Percentiles rank a stretch among this genome's conserved stretches.
Conservation (phyloP, 2,797 vertebrate species). For the Eulemur albifrons region DNA sequence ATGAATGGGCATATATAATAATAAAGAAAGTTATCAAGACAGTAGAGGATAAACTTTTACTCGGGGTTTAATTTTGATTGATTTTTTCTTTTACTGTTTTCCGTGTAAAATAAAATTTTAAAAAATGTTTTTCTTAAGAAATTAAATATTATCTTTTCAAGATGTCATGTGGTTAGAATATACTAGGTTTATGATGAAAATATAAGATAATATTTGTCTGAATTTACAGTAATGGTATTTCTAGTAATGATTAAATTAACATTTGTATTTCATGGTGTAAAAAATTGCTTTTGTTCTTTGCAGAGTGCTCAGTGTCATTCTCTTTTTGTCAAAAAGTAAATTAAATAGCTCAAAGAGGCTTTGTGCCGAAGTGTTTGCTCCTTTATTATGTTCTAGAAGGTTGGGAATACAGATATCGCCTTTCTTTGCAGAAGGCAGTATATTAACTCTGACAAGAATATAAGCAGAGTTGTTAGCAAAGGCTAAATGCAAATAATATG, state of each 20-base stretch:
- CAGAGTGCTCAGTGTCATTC: slow-evolving; percentile 78
- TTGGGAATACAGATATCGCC: slow-evolving; percentile 79
- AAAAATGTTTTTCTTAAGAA: slow-evolving; percentile 23
- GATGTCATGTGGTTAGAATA: background rate
- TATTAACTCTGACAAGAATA: slow-evolving; percentile 78
- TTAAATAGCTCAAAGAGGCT: slow-evolving; percentile 83
- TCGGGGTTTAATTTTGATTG: slow-evolving; percentile 45
- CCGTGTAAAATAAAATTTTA: background rate
- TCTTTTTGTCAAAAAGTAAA: slow-evolving; percentile 81
- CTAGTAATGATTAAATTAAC: slow-evolving; percentile 72
- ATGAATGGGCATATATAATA: slow-evolving; percentile 2
- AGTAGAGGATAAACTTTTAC: background rate
- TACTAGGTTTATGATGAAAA: slow-evolving; percentile 53
- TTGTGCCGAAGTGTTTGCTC: slow-evolving; percentile 78
- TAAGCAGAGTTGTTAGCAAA: slow-evolving; percentile 77
- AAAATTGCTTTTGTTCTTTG: slow-evolving; percentile 78
- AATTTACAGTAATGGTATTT: slow-evolving; percentile 50
- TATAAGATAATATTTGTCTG: slow-evolving; percentile 49
- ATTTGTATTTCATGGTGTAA: slow-evolving; percentile 74
- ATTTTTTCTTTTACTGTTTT: slow-evolving; percentile 2
- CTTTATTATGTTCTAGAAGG: slow-evolving; percentile 80
- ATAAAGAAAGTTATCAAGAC: background rate
- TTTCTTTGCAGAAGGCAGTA: slow-evolving; percentile 77
- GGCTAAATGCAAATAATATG: slow-evolving; percentile 79
- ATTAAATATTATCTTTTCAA: background rate